Evolutionary conservation across 2,888 invertebrate genomes (phyloP).

Genomic region (Unio pictorum): DNA sequence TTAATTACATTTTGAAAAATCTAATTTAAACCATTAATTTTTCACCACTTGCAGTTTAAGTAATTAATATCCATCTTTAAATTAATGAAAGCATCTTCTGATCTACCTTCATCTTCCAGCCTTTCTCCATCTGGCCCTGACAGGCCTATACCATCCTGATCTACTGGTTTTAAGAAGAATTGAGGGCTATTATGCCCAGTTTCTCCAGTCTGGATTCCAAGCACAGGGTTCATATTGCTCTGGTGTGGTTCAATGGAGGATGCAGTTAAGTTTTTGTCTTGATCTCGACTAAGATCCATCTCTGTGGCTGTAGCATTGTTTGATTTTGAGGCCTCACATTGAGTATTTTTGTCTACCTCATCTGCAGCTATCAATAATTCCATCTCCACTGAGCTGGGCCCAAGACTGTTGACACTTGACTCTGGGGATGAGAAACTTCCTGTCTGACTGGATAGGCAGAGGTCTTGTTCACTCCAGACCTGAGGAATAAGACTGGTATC

Average conservation of each 20-base stretch:
- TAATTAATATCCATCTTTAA: background rate
- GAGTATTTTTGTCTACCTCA: no score
- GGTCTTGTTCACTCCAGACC: slow-evolving; percentile 6
- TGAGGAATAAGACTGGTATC: slow-evolving; percentile 9
- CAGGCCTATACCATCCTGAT: slow-evolving; percentile 60
- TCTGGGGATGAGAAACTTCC: slow-evolving; percentile 9
- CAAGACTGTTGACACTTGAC: background rate
- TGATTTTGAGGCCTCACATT: no score
- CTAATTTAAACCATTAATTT: no score
- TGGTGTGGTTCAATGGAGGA: no score
- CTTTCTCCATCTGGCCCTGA: slow-evolving; percentile 54
- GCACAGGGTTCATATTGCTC: slow-evolving; percentile 23
- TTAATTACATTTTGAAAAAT: no score
- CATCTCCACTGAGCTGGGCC: background rate
- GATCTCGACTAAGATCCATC: background rate
- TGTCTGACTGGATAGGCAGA: background rate
- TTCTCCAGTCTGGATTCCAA: slow-evolving; percentile 51
- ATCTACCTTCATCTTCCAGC: slow-evolving; percentile 62
- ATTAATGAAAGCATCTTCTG: background rate
- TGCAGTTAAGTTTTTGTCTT: background rate
- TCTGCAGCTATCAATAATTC: no score
- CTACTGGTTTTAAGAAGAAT: slow-evolving; percentile 69
- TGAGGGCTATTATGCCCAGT: slow-evolving; percentile 52
- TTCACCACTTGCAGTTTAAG: no score
- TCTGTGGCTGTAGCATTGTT: background rate